These are phyloP conservation scores for Zaprionus lineosus DNA, from an alignment of 2,888 invertebrate genomes.

Conservation along the genomic window DNA sequence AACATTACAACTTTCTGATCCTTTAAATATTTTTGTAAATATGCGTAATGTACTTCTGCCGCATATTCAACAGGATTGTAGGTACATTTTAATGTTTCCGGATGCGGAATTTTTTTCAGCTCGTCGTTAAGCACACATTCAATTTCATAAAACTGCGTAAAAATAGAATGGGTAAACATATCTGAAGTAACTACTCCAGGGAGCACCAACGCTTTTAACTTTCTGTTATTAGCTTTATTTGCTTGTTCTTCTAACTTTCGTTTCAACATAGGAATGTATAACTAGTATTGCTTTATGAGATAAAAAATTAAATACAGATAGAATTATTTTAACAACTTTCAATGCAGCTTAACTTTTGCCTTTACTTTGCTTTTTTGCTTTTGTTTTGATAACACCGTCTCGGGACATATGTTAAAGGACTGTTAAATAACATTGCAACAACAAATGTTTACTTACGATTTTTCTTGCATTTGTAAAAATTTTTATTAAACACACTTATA, in stretches of 20 bases:
- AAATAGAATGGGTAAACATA: slow-evolving; percentile 58
- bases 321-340: too few relatives aligned
- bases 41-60: slow-evolving; percentile 88
- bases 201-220: slow-evolving; percentile 6
- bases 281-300: too few relatives aligned
- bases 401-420: too few relatives aligned
- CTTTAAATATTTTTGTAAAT: slow-evolving; percentile 88
- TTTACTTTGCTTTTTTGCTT: too few relatives aligned
- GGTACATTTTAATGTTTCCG: slow-evolving; percentile 80
- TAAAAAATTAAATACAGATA: too few relatives aligned
- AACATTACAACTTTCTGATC: slow-evolving; percentile 89
- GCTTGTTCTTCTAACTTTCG: slow-evolving; percentile 38
- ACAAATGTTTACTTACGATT: slow-evolving; percentile 7
- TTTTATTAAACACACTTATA: background rate
- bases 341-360: too few relatives aligned
- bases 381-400: too few relatives aligned
- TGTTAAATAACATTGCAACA: too few relatives aligned
- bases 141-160: slow-evolving; percentile 75
- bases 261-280: slow-evolving; percentile 53
- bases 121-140: slow-evolving; percentile 72
- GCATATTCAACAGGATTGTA: slow-evolving; percentile 96
- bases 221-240: background rate
- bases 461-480: background rate
- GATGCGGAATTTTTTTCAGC: slow-evolving; percentile 21
- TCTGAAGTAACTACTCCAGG: slow-evolving; percentile 29